Conservation (phyloP, 2,113 vertebrate species). For the Zosterops hypoxanthus region DNA sequence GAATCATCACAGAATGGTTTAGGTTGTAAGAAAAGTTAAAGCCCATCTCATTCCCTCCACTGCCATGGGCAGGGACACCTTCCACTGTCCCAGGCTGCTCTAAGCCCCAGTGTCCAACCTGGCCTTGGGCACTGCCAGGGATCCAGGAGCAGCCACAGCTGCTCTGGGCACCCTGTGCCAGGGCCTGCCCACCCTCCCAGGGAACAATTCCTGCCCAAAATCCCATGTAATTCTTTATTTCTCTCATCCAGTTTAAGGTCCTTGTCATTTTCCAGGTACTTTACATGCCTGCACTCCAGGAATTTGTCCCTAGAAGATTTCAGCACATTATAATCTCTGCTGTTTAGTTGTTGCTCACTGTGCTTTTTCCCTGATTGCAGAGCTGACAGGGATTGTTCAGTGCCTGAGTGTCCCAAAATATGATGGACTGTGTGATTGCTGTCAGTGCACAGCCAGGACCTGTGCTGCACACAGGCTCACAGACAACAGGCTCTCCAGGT, state of each 20-base stretch:
- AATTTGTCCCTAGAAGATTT: background rate
- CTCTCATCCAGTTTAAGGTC: background rate
- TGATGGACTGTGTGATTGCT: background rate
- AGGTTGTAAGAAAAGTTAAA: background rate
- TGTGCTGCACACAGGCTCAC: background rate
- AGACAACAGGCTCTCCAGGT: background rate
- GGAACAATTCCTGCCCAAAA: rapidly evolving
- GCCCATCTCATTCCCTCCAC: rapidly evolving
- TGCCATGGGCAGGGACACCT: background rate
- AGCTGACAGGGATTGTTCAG: background rate
- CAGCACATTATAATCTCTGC: background rate
- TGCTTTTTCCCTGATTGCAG: background rate
- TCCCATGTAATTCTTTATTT: background rate
- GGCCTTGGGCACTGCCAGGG: background rate
- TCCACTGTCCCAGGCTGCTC: background rate
- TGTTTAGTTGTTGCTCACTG: background rate
- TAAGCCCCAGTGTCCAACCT: background rate
- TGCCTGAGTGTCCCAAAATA: background rate
- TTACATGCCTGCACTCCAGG: background rate
- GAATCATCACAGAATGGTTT: background rate
- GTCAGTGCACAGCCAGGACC: rapidly evolving
- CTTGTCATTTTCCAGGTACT: background rate
- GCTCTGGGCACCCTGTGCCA: background rate
- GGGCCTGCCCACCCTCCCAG: rapidly evolving
- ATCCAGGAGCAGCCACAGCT: background rate